These are phyloP conservation scores for Ornithoptera priamus DNA, from an alignment of 2,888 invertebrate species.

Conservation along the genomic window DNA sequence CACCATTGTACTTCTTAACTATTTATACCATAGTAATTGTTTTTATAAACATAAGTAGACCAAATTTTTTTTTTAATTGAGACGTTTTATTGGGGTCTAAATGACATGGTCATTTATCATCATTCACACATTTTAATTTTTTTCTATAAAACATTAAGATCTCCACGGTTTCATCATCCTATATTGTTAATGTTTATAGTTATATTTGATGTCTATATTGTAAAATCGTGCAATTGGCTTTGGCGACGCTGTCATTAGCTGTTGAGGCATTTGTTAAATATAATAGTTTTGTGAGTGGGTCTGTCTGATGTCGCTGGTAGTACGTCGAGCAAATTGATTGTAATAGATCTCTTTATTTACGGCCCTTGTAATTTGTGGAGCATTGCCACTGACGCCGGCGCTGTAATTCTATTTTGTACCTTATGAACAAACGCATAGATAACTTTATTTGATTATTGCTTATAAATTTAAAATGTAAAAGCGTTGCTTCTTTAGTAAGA, in stretches of 20 bases:
- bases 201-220: not conserved
- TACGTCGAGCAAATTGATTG: conserved; percentile 19
- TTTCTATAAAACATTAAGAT: not conserved
- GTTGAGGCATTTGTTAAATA: conserved; percentile 9
- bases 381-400: conserved; percentile 10
- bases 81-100: too few relatives aligned
- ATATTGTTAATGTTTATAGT: not conserved
- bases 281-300: conserved; percentile 16
- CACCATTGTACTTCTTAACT: too few relatives aligned
- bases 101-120: too few relatives aligned
- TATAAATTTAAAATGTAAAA: not conserved
- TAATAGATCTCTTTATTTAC: conserved; percentile 22
- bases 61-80: too few relatives aligned
- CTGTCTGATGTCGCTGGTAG: conserved; percentile 6
- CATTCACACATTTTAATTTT: too few relatives aligned
- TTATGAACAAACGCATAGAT: conserved; percentile 2
- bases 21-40: too few relatives aligned
- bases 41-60: too few relatives aligned
- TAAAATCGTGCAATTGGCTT: conserved; percentile 3
- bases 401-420: conserved; percentile 6
- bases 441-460: not conserved
- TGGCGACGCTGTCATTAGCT: not conserved
- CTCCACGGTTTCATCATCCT: not conserved
- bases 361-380: conserved; percentile 19
- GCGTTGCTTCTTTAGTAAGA: not conserved